Base-by-base conservation (phyloP, 2,888 invertebrate species). In the Bombyx huttoni region DNA sequence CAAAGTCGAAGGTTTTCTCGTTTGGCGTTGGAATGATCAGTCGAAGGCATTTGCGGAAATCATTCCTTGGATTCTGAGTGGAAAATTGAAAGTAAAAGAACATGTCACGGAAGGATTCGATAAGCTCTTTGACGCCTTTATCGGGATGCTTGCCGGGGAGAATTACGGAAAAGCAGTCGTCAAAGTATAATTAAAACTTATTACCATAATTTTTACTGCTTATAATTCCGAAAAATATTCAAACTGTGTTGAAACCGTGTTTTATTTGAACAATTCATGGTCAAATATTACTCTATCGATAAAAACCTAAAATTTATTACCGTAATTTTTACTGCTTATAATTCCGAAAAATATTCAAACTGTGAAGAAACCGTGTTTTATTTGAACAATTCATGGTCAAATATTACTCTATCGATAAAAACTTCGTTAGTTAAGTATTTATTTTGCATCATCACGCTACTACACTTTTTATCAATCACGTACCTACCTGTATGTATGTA, bases 141-240 rank as follows among this genome's bases (percentile, higher is more conserved):
- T 90, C 24, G 91, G 90, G 33, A 89, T 94, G 85, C 75, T 89
- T 3, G 71, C 70, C 10, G 94, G 94, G n/a, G 89, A 91, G 47
- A 94, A 93, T 68, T 70, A 75, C 13, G 94, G 94, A 24, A 94
- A 94, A 78, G 92, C 92, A 47, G 83, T 94, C 55, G 89, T 94
- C 47, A 90, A 91, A 80, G 87, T 87, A 14, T 91, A 74, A 78
- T 53, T 91, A 35, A 40, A 6, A 35, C 46, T 34, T 3, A 7
- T 48, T 8, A 33, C 5, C 33, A 40, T 13, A 14, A 49, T 35
- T 49, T 24, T 24, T 1, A 24, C 24, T 24, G 24, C 2, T 24
- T 24, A 24, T 24, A 24, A 24, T 24, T 24, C 24, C 5, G 24
- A 24, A 24, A 2, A 24, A 24, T n/a, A n/a, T n/a, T n/a, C n/a